A percentile compares a stretch with the other conserved stretches of the same genome.
These are phyloP conservation scores for Benitochromis conjunctus DNA, from an alignment of 2,113 vertebrate species.

Conservation along the genomic window DNA sequence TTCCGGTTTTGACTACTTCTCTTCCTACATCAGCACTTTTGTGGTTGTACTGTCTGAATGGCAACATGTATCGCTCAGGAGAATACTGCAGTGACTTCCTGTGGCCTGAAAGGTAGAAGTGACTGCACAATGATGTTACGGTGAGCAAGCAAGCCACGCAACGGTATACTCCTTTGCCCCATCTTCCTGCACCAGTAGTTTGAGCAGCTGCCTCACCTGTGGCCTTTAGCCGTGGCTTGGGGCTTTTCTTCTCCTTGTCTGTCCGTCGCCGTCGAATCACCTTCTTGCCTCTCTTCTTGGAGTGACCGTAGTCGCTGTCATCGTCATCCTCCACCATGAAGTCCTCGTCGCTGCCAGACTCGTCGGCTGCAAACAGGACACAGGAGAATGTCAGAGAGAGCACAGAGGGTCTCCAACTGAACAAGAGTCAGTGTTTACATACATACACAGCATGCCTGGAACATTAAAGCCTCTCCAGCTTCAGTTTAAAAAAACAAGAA, in stretches of 20 bases:
- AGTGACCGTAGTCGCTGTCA: constrained; percentile 96
- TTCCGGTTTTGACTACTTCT: background rate
- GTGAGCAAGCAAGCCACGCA: background rate
- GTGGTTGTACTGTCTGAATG: background rate
- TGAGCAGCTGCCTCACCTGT: constrained; percentile 78
- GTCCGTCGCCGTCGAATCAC: constrained; percentile 83
- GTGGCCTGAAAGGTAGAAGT: background rate
- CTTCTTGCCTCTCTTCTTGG: constrained; percentile 97
- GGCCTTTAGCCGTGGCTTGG: constrained; percentile 97
- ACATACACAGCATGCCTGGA: background rate
- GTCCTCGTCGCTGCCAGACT: constrained; percentile 96
- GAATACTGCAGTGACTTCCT: background rate
- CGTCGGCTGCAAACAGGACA: constrained; percentile 70
- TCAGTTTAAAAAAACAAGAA: background rate
- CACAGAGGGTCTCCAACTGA: background rate
- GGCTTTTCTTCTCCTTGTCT: constrained; percentile 97
- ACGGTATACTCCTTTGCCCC: background rate
- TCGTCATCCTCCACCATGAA: constrained; percentile 99
- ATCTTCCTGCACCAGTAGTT: background rate
- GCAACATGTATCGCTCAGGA: rapidly evolving
- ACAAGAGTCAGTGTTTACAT: background rate
- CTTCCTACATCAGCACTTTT: background rate
- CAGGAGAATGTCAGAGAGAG: background rate
- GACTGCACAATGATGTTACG: background rate
- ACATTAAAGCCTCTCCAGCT: background rate